Conservation (phyloP, 2,888 invertebrate genomes). For the Apotomis turbidana region DNA sequence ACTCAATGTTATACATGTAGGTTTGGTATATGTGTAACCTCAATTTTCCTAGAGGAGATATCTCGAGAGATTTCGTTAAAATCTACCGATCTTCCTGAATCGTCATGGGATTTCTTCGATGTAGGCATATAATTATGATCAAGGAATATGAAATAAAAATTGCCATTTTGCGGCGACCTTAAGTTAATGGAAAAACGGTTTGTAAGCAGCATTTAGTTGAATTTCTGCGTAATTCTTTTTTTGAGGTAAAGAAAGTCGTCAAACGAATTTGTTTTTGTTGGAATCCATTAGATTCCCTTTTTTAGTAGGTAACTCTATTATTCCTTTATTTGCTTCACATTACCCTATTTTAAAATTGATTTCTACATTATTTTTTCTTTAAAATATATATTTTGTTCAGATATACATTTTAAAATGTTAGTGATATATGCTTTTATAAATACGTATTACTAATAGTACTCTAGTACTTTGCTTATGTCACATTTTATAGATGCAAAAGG, state of each 20-base stretch:
- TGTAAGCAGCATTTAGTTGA: conserved; percentile 9
- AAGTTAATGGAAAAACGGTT: conserved; percentile 15
- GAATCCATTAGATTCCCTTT: conserved; percentile 17
- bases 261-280: conserved; percentile 22
- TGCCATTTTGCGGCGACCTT: conserved; percentile 12
- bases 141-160: conserved; percentile 22
- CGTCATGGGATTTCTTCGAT: conserved; percentile 4
- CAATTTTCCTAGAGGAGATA: conserved; percentile 17
- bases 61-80: conserved; percentile 14
- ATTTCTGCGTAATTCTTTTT: conserved; percentile 24
- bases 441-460: too few relatives aligned
- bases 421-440: too few relatives aligned
- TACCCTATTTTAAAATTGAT: too few relatives aligned
- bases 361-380: too few relatives aligned
- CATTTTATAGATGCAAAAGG: too few relatives aligned
- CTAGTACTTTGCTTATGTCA: too few relatives aligned
- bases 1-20: conserved; percentile 19
- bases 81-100: conserved; percentile 17
- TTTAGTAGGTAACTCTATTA: not conserved
- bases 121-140: conserved; percentile 11
- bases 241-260: conserved; percentile 23
- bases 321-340: not conserved
- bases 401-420: too few relatives aligned
- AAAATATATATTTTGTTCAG: too few relatives aligned
- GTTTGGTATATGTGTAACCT: conserved; percentile 16